Percentiles rank a stretch among this genome's conserved stretches.
Conservation (phyloP, 2,888 invertebrate species). For the Tetanocera ferruginea region DNA sequence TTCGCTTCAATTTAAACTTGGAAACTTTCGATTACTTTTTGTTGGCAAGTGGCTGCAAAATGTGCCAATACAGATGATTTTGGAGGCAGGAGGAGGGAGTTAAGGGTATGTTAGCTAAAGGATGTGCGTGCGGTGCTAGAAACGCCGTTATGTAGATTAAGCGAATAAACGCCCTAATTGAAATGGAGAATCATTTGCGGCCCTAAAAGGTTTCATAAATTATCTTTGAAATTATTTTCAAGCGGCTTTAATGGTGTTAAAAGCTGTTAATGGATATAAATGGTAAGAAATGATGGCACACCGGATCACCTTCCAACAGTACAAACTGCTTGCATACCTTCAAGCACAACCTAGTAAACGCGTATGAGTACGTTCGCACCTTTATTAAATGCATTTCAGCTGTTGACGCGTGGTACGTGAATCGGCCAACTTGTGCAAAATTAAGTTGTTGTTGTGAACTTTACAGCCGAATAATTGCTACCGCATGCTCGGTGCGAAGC, state of each 20-base stretch:
- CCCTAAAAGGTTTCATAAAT: slow-evolving; percentile 42
- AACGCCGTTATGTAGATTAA: slow-evolving; percentile 61
- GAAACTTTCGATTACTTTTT: slow-evolving; percentile 58
- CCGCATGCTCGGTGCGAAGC: too few species aligned
- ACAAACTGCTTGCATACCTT: background rate
- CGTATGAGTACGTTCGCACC: background rate
- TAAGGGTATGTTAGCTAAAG: background rate
- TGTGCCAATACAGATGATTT: background rate
- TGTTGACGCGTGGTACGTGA: background rate
- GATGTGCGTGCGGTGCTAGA: slow-evolving; percentile 15
- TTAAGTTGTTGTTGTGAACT: too few species aligned
- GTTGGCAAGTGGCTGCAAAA: slow-evolving; percentile 29
- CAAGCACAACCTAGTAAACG: background rate
- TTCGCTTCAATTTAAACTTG: slow-evolving; percentile 67
- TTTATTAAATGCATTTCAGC: background rate
- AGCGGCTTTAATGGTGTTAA: slow-evolving; percentile 41
- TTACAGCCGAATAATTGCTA: too few species aligned
- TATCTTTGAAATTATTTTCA: slow-evolving; percentile 21
- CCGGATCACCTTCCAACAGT: background rate
- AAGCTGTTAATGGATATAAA: slow-evolving; percentile 46
- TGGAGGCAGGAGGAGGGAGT: background rate
- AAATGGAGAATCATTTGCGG: slow-evolving; percentile 35
- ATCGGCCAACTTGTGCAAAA: background rate
- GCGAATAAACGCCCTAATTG: slow-evolving; percentile 44
- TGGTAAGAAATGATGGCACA: slow-evolving; percentile 30